Percentiles rank a stretch among this genome's conserved stretches.
Evolutionary conservation across 2,113 vertebrate species (phyloP).

Genomic region (Larimichthys crocea): DNA sequence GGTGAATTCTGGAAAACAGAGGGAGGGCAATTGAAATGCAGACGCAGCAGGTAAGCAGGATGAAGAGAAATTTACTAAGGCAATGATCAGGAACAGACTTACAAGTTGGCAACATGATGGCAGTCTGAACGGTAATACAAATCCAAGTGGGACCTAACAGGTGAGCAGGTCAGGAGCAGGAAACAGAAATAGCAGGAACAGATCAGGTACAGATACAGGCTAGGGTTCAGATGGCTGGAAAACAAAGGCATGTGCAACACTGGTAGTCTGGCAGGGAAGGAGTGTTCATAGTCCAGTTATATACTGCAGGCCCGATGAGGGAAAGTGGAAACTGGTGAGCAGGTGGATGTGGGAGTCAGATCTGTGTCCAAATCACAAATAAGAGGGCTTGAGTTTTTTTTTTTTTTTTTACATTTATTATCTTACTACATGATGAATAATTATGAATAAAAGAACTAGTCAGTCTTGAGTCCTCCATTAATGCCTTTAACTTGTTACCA

Average conservation of each 20-base stretch:
- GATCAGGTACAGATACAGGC: neutral
- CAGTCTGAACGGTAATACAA: neutral
- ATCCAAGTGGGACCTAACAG: neutral
- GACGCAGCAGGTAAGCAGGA: neutral
- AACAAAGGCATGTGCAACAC: neutral
- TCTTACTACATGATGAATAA: no score
- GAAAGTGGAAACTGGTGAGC: neutral
- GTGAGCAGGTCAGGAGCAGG: neutral
- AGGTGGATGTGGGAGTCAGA: neutral
- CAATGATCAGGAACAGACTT: neutral
- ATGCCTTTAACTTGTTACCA: neutral
- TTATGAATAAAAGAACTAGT: neutral
- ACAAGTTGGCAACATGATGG: neutral
- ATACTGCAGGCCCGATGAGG: neutral
- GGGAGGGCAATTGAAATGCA: neutral
- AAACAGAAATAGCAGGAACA: neutral
- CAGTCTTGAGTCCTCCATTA: neutral
- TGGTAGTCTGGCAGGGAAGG: neutral
- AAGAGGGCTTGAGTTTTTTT: constrained; percentile 2
- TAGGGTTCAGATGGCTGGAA: neutral
- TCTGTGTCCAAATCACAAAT: constrained; percentile 30
- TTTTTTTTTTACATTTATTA: neutral
- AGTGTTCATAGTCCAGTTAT: neutral
- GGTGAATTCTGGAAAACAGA: neutral
- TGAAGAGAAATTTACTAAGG: neutral